Evolutionary conservation across 2,113 vertebrate genomes (phyloP).

Genomic region (Macaca fascicularis): DNA sequence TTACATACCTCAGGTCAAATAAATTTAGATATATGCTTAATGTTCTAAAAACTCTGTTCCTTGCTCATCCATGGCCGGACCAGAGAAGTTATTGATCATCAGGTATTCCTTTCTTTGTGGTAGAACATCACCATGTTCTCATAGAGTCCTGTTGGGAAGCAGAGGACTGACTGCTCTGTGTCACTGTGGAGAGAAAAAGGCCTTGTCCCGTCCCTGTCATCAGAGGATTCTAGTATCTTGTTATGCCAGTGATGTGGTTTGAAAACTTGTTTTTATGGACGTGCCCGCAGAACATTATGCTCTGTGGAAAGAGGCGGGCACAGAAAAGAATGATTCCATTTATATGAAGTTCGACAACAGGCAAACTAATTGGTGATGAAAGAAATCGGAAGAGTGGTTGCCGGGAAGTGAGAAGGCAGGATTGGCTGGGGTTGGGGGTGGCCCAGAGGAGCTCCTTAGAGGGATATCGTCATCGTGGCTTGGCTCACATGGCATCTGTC

Average conservation of each 20-base stretch:
- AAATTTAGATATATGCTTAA: accelerated
- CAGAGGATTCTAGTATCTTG: accelerated
- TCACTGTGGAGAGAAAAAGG: background rate
- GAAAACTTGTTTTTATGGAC: background rate
- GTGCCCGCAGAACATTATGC: accelerated
- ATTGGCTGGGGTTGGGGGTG: accelerated
- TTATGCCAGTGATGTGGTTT: background rate
- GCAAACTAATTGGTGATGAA: accelerated
- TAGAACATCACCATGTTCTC: accelerated
- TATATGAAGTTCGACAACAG: accelerated
- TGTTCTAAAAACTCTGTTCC: background rate
- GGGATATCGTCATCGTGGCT: accelerated
- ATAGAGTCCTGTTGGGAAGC: accelerated
- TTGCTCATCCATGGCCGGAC: background rate
- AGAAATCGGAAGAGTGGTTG: background rate
- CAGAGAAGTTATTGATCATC: background rate
- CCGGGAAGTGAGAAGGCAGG: accelerated
- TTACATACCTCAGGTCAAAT: accelerated
- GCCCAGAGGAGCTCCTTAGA: accelerated
- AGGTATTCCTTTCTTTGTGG: background rate
- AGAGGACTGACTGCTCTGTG: accelerated
- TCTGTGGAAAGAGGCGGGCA: background rate
- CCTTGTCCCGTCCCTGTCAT: accelerated
- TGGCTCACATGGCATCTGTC: background rate
- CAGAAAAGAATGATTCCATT: accelerated